A percentile compares a stretch with the other conserved stretches of the same genome.
Conservation (phyloP, 2,888 invertebrate species). For the Marasmarcha lunaedactyla region DNA sequence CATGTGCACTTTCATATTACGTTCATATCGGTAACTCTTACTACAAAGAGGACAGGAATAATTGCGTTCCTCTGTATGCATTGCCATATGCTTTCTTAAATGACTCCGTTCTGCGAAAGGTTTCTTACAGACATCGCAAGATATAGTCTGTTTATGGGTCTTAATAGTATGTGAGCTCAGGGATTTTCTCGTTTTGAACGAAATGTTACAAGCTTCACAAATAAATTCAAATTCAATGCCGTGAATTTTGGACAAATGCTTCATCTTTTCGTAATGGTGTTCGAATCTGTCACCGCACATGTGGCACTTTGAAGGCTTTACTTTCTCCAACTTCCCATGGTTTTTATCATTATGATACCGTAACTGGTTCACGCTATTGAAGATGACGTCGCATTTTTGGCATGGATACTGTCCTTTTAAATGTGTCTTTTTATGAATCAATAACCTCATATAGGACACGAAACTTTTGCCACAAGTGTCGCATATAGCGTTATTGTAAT, state of each 20-base stretch:
- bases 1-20: slow-evolving; percentile 49
- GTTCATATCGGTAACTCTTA: slow-evolving; percentile 62
- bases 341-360: slow-evolving; percentile 36
- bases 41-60: slow-evolving; percentile 49
- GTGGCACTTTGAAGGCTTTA: slow-evolving; percentile 28
- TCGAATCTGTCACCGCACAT: slow-evolving; percentile 42
- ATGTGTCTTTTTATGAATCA: slow-evolving; percentile 47
- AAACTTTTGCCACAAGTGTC: slow-evolving; percentile 47
- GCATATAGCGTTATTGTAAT: slow-evolving; percentile 47
- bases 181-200: slow-evolving; percentile 34
- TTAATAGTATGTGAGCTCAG: slow-evolving; percentile 46
- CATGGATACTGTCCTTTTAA: slow-evolving; percentile 45
- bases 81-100: slow-evolving; percentile 38
- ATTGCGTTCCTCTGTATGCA: slow-evolving; percentile 38
- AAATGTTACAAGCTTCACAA: slow-evolving; percentile 38
- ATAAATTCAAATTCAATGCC: slow-evolving; percentile 39
- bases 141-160: slow-evolving; percentile 43
- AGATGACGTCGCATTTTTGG: slow-evolving; percentile 51
- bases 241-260: slow-evolving; percentile 43
- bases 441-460: slow-evolving; percentile 39
- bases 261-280: slow-evolving; percentile 44
- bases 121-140: slow-evolving; percentile 57
- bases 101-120: slow-evolving; percentile 49
- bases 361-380: slow-evolving; percentile 25
- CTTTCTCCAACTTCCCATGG: slow-evolving; percentile 36